phyloP scores from a whole-genome alignment of 2,888 invertebrate genomes.

The Cantharis rufa region DNA sequence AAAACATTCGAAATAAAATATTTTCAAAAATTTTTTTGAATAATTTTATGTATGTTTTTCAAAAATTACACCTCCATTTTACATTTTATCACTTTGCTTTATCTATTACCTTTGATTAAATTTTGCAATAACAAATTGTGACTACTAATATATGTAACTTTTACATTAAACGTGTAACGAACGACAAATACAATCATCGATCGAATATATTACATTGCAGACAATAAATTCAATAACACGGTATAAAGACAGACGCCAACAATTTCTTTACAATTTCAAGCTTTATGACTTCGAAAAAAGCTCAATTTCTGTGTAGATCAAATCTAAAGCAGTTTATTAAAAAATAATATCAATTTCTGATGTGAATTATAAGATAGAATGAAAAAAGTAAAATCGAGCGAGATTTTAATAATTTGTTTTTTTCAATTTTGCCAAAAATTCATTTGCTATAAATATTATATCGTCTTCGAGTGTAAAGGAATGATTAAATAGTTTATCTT shows the following conservation, averaged over 20 bases:
- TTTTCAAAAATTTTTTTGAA: no score
- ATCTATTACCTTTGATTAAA: neutral
- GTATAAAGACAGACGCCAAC: conserved; percentile 9
- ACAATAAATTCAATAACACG: neutral
- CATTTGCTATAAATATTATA: neutral
- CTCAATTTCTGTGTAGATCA: neutral
- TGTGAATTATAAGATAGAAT: neutral
- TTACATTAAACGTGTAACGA: neutral
- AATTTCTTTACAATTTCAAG: conserved; percentile 8
- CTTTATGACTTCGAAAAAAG: conserved; percentile 3
- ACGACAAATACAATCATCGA: neutral
- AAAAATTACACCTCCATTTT: no score
- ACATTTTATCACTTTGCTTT: no score
- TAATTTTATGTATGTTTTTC: neutral
- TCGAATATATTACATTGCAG: neutral
- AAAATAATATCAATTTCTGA: neutral
- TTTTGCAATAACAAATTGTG: neutral
- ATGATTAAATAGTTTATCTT: neutral
- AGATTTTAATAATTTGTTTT: neutral
- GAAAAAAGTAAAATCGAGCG: neutral
- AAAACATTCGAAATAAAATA: no score
- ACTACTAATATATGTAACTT: neutral
- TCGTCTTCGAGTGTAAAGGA: neutral
- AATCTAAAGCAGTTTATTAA: neutral
- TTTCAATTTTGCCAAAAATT: neutral